Evolutionary conservation across 2,797 vertebrate genomes (phyloP).

Genomic region (Pampus argenteus): DNA sequence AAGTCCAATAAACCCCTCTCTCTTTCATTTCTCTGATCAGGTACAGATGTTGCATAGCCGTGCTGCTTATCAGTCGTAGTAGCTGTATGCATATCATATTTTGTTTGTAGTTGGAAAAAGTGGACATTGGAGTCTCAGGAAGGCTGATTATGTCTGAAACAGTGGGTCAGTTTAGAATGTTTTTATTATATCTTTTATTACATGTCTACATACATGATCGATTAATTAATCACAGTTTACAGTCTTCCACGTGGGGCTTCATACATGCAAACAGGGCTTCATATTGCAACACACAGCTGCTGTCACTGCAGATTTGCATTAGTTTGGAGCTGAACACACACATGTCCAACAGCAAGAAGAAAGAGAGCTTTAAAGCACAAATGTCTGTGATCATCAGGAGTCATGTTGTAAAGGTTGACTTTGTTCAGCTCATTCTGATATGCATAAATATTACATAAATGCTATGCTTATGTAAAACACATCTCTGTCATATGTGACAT

Average conservation of each 20-base stretch:
- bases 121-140: background rate
- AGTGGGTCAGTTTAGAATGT: background rate
- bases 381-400: background rate
- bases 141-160: background rate
- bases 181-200: too few relatives aligned
- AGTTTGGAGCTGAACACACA: slow-evolving; percentile 1
- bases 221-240: background rate
- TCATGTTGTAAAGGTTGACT: background rate
- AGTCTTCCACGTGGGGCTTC: background rate
- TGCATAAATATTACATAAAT: background rate
- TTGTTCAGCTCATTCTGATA: slow-evolving; percentile 11
- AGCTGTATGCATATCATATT: background rate
- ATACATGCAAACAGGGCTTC: background rate
- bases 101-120: background rate
- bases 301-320: background rate
- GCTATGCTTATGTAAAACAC: background rate
- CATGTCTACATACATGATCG: background rate
- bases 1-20: background rate
- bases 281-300: background rate
- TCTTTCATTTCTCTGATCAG: slow-evolving; percentile 1
- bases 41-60: slow-evolving; percentile 7
- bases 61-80: background rate
- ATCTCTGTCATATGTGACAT: background rate
- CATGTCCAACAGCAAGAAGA: slow-evolving; percentile 15
- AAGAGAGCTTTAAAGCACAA: background rate